phyloP scores from a whole-genome alignment of 2,797 vertebrate species.

The Graptemys geographica region DNA sequence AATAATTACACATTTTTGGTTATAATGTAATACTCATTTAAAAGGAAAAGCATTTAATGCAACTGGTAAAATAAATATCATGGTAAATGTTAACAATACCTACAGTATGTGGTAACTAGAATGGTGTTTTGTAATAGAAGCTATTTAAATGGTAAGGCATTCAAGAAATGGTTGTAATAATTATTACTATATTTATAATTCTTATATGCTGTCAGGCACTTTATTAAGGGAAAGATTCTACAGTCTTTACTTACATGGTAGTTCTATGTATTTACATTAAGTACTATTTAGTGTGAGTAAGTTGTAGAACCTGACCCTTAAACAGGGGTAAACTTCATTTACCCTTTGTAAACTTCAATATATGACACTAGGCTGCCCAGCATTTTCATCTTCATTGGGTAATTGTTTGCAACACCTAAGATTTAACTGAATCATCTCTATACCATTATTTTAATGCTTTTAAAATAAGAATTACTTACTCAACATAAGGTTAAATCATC shows the following conservation, averaged over 20 bases:
- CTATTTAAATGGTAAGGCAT: neutral
- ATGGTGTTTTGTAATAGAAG: conserved; percentile 46
- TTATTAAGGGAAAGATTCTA: neutral
- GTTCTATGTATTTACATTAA: neutral
- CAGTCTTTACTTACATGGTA: neutral
- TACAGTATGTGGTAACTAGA: conserved; percentile 21
- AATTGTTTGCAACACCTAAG: neutral
- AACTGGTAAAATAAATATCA: conserved; percentile 80
- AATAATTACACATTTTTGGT: conserved; percentile 62
- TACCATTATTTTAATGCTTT: conserved; percentile 21
- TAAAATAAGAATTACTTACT: conserved; percentile 8
- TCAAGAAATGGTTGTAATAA: neutral
- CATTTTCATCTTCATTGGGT: neutral
- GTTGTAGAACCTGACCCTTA: neutral
- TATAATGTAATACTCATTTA: conserved; percentile 73
- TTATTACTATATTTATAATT: neutral
- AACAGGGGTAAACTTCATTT: neutral
- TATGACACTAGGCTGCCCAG: neutral
- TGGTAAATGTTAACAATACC: conserved; percentile 70
- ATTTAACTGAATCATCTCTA: conserved; percentile 5
- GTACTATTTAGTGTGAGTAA: neutral
- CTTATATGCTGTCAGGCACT: neutral
- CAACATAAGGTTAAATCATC: conserved; percentile 16
- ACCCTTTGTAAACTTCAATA: neutral
- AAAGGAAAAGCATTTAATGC: conserved; percentile 74